Evolutionary conservation across 1,140 invertebrate species (phyloP).

Genomic region (Procambarus virginalis): DNA sequence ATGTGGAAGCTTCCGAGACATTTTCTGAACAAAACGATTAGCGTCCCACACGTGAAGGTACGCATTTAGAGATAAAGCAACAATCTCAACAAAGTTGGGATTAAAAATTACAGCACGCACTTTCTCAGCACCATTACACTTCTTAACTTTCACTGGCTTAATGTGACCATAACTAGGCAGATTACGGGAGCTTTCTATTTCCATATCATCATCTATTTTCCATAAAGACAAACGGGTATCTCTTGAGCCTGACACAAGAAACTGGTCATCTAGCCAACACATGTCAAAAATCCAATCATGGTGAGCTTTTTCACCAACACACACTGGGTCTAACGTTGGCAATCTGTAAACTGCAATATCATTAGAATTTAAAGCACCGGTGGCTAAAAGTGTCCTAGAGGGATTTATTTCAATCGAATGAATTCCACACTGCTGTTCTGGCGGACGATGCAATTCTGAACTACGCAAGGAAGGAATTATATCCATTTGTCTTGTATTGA

Average conservation of each 20-base stretch:
- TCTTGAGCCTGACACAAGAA: constrained; percentile 92
- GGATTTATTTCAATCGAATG: constrained; percentile 96
- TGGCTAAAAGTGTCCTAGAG: constrained; percentile 91
- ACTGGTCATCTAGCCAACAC: constrained; percentile 97
- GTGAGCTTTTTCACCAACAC: constrained; percentile 93
- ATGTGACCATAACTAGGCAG: constrained; percentile 58
- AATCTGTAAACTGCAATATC: constrained; percentile 94
- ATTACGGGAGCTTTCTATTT: not conserved
- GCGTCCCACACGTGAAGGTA: constrained; percentile 93
- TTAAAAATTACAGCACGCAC: constrained; percentile 92
- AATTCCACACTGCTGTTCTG: constrained; percentile 81
- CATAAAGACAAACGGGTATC: constrained; percentile 82
- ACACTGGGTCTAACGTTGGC: constrained; percentile 94
- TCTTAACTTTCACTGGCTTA: constrained; percentile 63
- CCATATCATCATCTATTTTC: constrained; percentile 73
- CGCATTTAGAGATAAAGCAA: constrained; percentile 93
- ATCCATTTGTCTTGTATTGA: constrained; percentile 84
- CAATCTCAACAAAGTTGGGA: constrained; percentile 88
- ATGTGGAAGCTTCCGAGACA: constrained; percentile 89
- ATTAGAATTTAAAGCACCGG: constrained; percentile 92
- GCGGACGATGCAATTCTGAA: constrained; percentile 72
- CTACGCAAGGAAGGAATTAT: constrained; percentile 86
- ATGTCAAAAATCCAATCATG: constrained; percentile 96
- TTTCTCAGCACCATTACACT: constrained; percentile 76
- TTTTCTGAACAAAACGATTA: constrained; percentile 87